phyloP scores from a whole-genome alignment of 2,797 vertebrate genomes.

The Lepus townsendii region DNA sequence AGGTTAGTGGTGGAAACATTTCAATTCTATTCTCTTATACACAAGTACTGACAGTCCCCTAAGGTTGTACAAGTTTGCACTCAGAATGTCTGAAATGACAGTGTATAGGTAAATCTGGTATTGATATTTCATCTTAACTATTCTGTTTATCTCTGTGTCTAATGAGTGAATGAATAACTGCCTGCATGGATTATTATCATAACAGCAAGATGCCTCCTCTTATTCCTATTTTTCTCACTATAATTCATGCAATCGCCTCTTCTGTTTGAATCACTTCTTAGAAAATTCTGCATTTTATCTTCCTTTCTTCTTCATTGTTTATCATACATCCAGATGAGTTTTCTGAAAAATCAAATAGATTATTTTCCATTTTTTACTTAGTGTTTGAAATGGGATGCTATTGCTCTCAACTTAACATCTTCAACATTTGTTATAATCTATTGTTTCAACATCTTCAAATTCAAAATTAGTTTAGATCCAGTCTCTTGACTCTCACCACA shows the following conservation, averaged over 20 bases:
- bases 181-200: background rate
- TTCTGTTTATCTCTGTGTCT: background rate
- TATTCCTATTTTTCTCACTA: background rate
- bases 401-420: background rate
- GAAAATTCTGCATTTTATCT: background rate
- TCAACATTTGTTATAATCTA: background rate
- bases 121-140: background rate
- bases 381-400: background rate
- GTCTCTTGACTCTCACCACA: background rate
- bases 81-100: background rate
- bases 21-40: background rate
- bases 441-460: background rate
- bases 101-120: background rate
- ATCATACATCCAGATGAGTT: background rate
- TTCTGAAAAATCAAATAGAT: constrained; percentile 1
- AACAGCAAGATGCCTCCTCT: background rate
- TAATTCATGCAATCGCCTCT: background rate
- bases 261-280: background rate
- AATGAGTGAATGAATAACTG: background rate
- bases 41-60: background rate
- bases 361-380: background rate
- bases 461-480: background rate
- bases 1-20: background rate
- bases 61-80: background rate
- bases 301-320: background rate